A percentile compares a stretch with the other conserved stretches of the same genome.
Evolutionary conservation across 2,888 invertebrate genomes (phyloP).

Genomic region (Dicyrtoma fusca): DNA sequence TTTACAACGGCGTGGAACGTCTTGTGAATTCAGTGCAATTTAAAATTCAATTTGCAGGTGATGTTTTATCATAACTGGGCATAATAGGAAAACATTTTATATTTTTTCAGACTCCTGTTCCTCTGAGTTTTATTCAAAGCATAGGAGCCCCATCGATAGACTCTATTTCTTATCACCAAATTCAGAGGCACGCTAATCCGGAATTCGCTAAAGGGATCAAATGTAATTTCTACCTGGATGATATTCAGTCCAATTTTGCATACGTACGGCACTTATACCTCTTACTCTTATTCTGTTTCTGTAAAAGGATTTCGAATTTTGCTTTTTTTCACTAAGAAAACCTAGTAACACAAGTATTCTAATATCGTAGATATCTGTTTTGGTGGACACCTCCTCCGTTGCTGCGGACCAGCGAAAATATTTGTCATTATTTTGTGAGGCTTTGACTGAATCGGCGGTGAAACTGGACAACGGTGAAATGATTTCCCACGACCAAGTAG

Average conservation of each 20-base stretch:
- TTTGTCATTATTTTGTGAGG: constrained; percentile 74
- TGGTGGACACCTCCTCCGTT: constrained; percentile 71
- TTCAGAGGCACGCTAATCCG: constrained; percentile 47
- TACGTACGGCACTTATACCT: constrained; percentile 66
- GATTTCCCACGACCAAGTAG: constrained; percentile 71
- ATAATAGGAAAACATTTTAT: constrained; percentile 1
- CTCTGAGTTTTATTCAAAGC: constrained; percentile 70
- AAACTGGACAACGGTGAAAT: constrained; percentile 61
- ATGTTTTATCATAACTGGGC: too few relatives aligned
- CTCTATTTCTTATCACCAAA: constrained; percentile 58
- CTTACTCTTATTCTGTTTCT: too few relatives aligned
- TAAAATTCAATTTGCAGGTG: not conserved
- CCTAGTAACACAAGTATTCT: not conserved
- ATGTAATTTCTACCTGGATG: constrained; percentile 65
- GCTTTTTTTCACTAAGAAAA: not conserved
- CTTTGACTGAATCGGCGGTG: constrained; percentile 76
- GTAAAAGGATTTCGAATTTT: too few relatives aligned
- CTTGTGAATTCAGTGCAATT: not conserved
- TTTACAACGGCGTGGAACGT: too few relatives aligned
- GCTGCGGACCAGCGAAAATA: constrained; percentile 69
- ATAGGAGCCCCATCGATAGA: constrained; percentile 76
- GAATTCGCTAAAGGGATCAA: constrained; percentile 49
- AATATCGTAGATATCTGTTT: constrained; percentile 68
- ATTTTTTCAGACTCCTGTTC: constrained; percentile 68
- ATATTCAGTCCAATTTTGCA: constrained; percentile 80